Evolutionary conservation across 2,888 invertebrate genomes (phyloP), one percentile per base, ranked within the genome.

Genomic region (Chloroclystis v-ata): DNA sequence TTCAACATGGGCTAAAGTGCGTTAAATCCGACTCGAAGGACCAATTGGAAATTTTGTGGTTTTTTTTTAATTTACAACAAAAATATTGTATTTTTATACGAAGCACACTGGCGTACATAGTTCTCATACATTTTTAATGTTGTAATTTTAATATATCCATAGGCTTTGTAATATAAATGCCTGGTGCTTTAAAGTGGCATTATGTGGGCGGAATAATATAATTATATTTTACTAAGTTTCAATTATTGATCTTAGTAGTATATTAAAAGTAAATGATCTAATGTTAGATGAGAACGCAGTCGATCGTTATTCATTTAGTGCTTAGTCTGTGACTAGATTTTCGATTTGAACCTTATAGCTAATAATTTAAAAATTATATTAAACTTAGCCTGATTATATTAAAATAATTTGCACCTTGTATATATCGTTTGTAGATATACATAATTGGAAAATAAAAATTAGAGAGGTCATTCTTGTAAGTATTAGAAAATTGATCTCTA

Each of bases 141-240:
- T 49, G 37, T 41, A 12, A 44, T 41, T 41, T 37, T 9, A 26
- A 26, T 50, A 47, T 30, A 45, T 16, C 25, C 10, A 8, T 28
- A 50, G 42, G 58, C 58, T 54, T 59, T 56, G 51, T 59, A 51
- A 41, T 14, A 48, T 49, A 46, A 54, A 43, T 45, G 56, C 56
- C 53, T 57, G 59, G 56, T 59, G 56, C 59, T 57, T 55, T 49
- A 49, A 54, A 44, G 44, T 52, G 58, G 56, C 59, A 54, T 57
- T n/a, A 47, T 49, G 53, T 54, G 56, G 37, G 45, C 28, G 13
- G 25, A 49, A 13, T 37, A 44, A 38, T 41, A 32, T 29, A 43
- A 40, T 40, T 39, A 39, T 43, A 49, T 55, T 50, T 16, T 61
- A 51, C 40, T 49, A 53, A 54, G 52, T 51, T 53, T 48, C 50